Conservation (phyloP, 2,888 invertebrate species). For the Plebejus argus region DNA sequence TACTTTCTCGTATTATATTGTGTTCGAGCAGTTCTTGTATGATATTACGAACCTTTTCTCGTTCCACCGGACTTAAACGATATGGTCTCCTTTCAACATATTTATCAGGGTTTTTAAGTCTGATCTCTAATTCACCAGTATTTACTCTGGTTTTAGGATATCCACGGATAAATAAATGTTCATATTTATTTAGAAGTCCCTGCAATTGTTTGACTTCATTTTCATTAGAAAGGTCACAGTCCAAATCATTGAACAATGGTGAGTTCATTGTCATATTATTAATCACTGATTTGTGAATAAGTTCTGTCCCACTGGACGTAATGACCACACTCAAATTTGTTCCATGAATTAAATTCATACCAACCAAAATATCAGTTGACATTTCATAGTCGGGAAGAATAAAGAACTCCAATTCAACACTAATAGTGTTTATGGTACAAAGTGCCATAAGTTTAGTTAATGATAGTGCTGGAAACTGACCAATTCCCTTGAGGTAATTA, state of each 20-base stretch:
- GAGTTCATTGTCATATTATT: too few species aligned
- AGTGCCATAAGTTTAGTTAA: conserved; percentile 26
- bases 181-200: conserved; percentile 43
- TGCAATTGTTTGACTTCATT: conserved; percentile 30
- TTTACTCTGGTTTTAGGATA: conserved; percentile 43
- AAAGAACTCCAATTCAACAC: conserved; percentile 35
- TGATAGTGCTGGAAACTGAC: conserved; percentile 34
- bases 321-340: conserved; percentile 34
- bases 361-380: conserved; percentile 35
- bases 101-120: conserved; percentile 44
- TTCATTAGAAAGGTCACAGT: conserved; percentile 35
- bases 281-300: too few species aligned
- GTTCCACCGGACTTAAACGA: conserved; percentile 45
- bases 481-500: conserved; percentile 36
- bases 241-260: conserved; percentile 30
- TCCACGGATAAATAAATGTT: conserved; percentile 45
- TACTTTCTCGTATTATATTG: conserved; percentile 41
- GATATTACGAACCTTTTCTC: conserved; percentile 46
- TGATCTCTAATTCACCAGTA: too few species aligned
- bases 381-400: conserved; percentile 37
- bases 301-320: background rate
- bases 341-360: conserved; percentile 32
- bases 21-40: conserved; percentile 45
- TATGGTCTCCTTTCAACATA: conserved; percentile 48
- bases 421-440: conserved; percentile 33